These are phyloP conservation scores for Oreotrochilus melanogaster DNA, from an alignment of 2,113 vertebrate genomes.

Conservation along the genomic window DNA sequence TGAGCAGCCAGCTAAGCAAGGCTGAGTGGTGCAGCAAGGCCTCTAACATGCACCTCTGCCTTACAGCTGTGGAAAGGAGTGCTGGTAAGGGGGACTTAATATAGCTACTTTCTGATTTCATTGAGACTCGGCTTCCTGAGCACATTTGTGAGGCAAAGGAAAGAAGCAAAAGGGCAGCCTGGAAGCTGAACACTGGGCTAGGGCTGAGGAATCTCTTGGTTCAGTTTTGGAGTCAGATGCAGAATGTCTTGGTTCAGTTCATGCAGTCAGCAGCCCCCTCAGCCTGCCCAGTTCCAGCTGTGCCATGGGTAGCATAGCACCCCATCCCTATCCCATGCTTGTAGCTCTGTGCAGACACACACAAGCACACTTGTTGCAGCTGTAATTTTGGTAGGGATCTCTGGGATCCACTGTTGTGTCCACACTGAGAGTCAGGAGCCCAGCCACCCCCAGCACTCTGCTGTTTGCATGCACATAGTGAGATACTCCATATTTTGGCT, in stretches of 20 bases:
- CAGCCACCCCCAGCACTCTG: too few relatives aligned
- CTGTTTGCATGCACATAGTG: neutral
- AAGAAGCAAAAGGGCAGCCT: neutral
- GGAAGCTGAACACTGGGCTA: neutral
- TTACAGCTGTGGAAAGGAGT: neutral
- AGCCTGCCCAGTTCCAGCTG: neutral
- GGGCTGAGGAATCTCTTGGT: neutral
- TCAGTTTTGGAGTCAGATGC: neutral
- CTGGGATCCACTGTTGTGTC: neutral
- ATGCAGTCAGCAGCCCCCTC: neutral
- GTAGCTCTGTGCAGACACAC: neutral
- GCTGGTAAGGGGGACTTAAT: neutral
- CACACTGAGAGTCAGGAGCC: neutral
- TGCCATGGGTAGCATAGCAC: neutral
- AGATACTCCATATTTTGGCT: neutral
- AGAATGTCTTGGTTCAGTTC: neutral
- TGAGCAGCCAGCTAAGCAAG: neutral
- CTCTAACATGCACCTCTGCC: neutral
- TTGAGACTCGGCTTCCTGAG: neutral
- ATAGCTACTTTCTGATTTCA: neutral
- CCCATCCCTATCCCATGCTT: accelerated
- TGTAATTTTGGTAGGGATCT: neutral
- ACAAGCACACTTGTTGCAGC: neutral
- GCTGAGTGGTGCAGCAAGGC: neutral
- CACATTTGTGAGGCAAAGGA: neutral